Percentiles rank a stretch among this genome's conserved stretches.
These are phyloP conservation scores for Phortica magna DNA, from an alignment of 2,888 invertebrate genomes.

Conservation along the genomic window DNA sequence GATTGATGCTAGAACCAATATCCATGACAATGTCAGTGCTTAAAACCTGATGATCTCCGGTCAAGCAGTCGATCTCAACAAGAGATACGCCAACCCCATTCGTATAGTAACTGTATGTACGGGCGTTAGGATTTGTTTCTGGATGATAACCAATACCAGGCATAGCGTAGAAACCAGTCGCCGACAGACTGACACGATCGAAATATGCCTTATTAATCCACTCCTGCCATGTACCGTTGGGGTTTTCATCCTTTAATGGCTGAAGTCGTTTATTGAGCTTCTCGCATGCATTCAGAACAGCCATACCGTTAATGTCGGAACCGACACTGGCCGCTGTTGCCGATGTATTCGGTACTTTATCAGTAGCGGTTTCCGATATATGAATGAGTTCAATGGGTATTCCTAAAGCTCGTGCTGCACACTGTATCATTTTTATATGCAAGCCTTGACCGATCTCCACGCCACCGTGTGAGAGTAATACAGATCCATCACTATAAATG, in stretches of 20 bases:
- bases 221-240: slow-evolving; percentile 89
- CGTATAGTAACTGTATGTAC: slow-evolving; percentile 90
- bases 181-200: slow-evolving; percentile 87
- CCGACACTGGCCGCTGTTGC: slow-evolving; percentile 93
- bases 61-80: slow-evolving; percentile 95
- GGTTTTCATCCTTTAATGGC: slow-evolving; percentile 86
- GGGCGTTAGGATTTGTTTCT: slow-evolving; percentile 83
- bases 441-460: slow-evolving; percentile 98
- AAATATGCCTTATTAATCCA: slow-evolving; percentile 89
- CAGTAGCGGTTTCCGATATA: slow-evolving; percentile 90
- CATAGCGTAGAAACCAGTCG: slow-evolving; percentile 90
- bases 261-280: slow-evolving; percentile 85
- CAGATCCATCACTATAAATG: slow-evolving; percentile 93
- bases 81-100: slow-evolving; percentile 92
- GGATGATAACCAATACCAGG: slow-evolving; percentile 87
- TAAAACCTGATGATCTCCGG: slow-evolving; percentile 94
- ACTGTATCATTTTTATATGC: slow-evolving; percentile 97
- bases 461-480: slow-evolving; percentile 93
- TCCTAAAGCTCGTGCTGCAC: slow-evolving; percentile 86
- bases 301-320: slow-evolving; percentile 95
- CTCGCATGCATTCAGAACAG: slow-evolving; percentile 90
- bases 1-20: slow-evolving; percentile 95
- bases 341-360: slow-evolving; percentile 94
- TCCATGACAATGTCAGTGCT: slow-evolving; percentile 98
- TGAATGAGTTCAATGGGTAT: slow-evolving; percentile 87